These are phyloP conservation scores for Eupeodes latifasciatus DNA, from an alignment of 2,888 invertebrate species.

Conservation along the genomic window DNA sequence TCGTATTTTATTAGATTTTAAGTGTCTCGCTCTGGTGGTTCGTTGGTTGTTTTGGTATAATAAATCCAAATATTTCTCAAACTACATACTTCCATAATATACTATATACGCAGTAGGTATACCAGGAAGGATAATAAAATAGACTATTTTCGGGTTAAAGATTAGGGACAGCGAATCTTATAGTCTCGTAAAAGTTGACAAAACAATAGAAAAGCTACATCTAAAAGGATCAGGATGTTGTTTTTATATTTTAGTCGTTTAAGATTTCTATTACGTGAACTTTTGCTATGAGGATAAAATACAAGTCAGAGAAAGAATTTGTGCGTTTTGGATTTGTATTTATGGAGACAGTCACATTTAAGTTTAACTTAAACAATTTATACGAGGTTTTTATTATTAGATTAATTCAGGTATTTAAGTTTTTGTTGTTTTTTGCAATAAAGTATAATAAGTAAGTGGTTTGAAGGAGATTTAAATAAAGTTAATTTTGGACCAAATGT, in stretches of 20 bases:
- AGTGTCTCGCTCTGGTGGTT: slow-evolving; percentile 19
- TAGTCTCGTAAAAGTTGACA: slow-evolving; percentile 20
- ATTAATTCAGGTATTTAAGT: background rate
- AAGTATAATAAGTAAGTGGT: too few relatives aligned
- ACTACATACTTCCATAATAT: background rate
- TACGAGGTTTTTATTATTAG: background rate
- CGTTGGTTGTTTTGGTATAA: background rate
- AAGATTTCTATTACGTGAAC: background rate
- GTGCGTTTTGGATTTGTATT: background rate
- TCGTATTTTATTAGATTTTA: slow-evolving; percentile 44
- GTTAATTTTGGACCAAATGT: background rate
- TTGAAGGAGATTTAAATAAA: background rate
- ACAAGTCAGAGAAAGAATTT: background rate
- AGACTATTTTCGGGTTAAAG: slow-evolving; percentile 12
- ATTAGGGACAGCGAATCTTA: slow-evolving; percentile 8
- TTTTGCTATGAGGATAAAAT: slow-evolving; percentile 2
- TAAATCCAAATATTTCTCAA: slow-evolving; percentile 34
- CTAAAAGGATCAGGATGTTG: background rate
- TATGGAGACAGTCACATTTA: background rate
- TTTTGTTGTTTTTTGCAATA: background rate
- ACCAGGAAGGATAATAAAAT: background rate
- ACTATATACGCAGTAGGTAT: background rate
- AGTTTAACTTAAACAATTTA: background rate
- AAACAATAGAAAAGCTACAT: slow-evolving; percentile 5
- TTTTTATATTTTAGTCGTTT: slow-evolving; percentile 7